Evolutionary conservation across 2,113 vertebrate genomes (phyloP).

Genomic region (Empidonax traillii): DNA sequence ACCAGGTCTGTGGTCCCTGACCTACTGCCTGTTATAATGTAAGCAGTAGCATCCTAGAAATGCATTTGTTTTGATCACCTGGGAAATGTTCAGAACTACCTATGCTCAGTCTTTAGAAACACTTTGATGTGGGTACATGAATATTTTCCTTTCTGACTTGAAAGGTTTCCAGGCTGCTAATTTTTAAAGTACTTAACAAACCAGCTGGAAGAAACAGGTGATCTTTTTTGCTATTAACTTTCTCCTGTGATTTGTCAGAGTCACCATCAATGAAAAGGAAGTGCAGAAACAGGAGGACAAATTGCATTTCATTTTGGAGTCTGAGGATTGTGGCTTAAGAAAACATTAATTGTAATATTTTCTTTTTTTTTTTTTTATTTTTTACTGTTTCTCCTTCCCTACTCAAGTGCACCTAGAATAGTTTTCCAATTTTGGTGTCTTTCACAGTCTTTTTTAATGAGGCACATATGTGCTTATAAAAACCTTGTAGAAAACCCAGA

Average conservation of each 20-base stretch:
- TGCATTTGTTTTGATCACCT: neutral
- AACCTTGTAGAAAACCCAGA: constrained; percentile 1
- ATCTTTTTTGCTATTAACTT: constrained; percentile 17
- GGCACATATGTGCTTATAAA: constrained; percentile 24
- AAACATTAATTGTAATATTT: neutral
- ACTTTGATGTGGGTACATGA: neutral
- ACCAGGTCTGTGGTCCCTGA: neutral
- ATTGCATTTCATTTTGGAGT: constrained; percentile 6
- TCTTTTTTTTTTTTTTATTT: neutral
- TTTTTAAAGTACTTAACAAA: constrained; percentile 1
- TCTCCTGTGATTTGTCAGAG: constrained; percentile 3
- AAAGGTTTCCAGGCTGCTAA: neutral
- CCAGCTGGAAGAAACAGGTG: constrained; percentile 10
- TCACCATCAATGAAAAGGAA: neutral
- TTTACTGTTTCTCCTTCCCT: neutral
- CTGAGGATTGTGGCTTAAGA: neutral
- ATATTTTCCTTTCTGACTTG: constrained; percentile 15
- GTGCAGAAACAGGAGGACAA: neutral
- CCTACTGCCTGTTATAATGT: neutral
- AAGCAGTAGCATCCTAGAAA: neutral
- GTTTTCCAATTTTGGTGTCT: neutral
- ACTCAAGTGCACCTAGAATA: neutral
- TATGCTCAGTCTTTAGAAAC: neutral
- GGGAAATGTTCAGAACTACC: neutral
- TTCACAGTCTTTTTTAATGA: constrained; percentile 35